Percentiles rank a stretch among this genome's conserved stretches.
Conservation (phyloP, 2,888 invertebrate genomes). For the Barypeithes pellucidus region DNA sequence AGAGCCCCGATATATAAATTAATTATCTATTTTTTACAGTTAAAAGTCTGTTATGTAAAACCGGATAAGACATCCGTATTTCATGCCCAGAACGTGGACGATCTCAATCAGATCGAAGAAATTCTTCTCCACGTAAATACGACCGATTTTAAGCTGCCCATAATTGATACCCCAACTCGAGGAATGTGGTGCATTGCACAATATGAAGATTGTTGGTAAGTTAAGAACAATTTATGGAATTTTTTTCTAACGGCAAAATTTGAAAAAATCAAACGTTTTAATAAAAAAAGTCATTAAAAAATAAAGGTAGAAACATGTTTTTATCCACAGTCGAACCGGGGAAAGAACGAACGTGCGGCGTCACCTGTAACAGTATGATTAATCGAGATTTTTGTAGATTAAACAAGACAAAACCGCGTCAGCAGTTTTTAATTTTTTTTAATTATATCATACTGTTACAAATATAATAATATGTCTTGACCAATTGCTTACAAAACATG, state of each 20-base stretch:
- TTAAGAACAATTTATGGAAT: slow-evolving; percentile 6
- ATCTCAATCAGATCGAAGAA: slow-evolving; percentile 48
- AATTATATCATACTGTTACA: too few relatives aligned
- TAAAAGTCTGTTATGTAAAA: slow-evolving; percentile 56
- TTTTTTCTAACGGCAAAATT: neutral
- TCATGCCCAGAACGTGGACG: slow-evolving; percentile 57
- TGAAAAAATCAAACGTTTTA: too few relatives aligned
- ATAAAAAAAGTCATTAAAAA: neutral
- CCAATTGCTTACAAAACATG: too few relatives aligned
- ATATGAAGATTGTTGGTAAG: slow-evolving; percentile 60
- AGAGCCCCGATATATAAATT: too few relatives aligned
- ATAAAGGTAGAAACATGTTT: too few relatives aligned
- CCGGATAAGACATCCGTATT: slow-evolving; percentile 54
- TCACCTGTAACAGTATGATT: too few relatives aligned
- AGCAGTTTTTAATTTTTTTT: too few relatives aligned
- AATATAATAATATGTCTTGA: too few relatives aligned
- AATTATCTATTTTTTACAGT: slow-evolving; percentile 55
- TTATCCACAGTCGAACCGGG: too few relatives aligned
- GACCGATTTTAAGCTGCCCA: slow-evolving; percentile 29
- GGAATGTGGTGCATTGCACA: slow-evolving; percentile 57
- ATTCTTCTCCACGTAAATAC: slow-evolving; percentile 52
- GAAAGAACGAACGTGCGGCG: too few relatives aligned
- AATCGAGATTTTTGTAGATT: too few relatives aligned
- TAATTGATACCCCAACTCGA: slow-evolving; percentile 46
- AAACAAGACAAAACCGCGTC: too few relatives aligned